These are phyloP conservation scores for Nasonia longicornis DNA, from an alignment of 1,140 invertebrate species.

Conservation along the genomic window DNA sequence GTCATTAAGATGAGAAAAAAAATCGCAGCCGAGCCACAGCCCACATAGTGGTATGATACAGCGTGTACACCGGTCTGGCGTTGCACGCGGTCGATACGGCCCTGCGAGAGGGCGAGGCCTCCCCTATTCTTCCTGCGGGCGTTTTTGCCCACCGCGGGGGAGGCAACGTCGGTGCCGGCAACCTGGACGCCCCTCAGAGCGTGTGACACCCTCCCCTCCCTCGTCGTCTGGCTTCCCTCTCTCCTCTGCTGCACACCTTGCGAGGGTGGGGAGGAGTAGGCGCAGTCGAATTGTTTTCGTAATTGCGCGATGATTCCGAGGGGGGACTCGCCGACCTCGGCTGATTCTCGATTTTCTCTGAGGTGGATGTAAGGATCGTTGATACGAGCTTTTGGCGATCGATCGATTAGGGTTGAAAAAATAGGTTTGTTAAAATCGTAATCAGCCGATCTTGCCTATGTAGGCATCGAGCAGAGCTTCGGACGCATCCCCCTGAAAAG, in stretches of 20 bases:
- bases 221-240: slow-evolving; percentile 39
- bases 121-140: slow-evolving; percentile 66
- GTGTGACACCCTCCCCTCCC: slow-evolving; percentile 45
- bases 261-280: neutral
- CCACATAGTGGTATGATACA: neutral
- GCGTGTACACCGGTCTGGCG: neutral
- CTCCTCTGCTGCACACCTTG: slow-evolving; percentile 24
- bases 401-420: too few species aligned
- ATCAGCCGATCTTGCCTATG: too few species aligned
- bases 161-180: slow-evolving; percentile 41
- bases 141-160: slow-evolving; percentile 60
- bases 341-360: neutral
- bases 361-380: too few species aligned
- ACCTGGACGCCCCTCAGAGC: slow-evolving; percentile 41
- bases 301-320: slow-evolving; percentile 2
- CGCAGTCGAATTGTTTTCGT: slow-evolving; percentile 10
- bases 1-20: neutral
- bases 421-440: too few species aligned
- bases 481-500: too few species aligned
- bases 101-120: slow-evolving; percentile 55
- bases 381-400: too few species aligned
- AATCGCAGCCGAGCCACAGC: neutral
- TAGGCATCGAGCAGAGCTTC: too few species aligned
- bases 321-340: neutral
- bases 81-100: slow-evolving; percentile 63